phyloP scores from a whole-genome alignment of 2,888 invertebrate species.

The Bembecia ichneumoniformis region DNA sequence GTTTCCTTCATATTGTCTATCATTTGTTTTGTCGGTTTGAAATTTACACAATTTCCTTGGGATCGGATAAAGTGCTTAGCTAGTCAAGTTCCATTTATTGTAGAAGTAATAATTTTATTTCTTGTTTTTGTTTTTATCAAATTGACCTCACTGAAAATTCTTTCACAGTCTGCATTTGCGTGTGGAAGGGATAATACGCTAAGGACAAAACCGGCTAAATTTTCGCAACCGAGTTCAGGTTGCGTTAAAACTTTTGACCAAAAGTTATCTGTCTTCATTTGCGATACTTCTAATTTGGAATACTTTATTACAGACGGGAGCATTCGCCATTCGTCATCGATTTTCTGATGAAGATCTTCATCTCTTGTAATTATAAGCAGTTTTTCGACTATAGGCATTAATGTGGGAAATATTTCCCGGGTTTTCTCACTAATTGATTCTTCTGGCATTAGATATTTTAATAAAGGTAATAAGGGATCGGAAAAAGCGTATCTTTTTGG shows the following conservation, averaged over 20 bases:
- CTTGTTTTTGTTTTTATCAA: not conserved
- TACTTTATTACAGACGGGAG: not conserved
- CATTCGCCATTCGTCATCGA: not conserved
- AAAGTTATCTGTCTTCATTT: not conserved
- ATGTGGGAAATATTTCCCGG: not conserved
- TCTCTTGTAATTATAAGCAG: not conserved
- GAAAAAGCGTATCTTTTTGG: too few species aligned
- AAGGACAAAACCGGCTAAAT: not conserved
- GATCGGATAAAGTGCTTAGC: not conserved
- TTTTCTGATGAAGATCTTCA: not conserved
- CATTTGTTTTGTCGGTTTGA: too few species aligned
- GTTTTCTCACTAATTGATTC: not conserved
- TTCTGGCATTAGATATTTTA: not conserved
- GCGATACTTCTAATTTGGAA: not conserved
- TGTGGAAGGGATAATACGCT: not conserved
- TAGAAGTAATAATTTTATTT: not conserved
- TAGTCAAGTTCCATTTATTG: not conserved
- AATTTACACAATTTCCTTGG: not conserved
- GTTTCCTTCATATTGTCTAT: too few species aligned
- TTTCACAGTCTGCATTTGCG: not conserved
- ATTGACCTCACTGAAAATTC: not conserved
- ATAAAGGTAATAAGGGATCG: too few species aligned
- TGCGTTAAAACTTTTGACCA: not conserved
- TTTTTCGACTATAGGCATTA: not conserved
- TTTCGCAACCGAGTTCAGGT: not conserved